A percentile compares a stretch with the other conserved stretches of the same genome.
Conservation (phyloP, 2,113 vertebrate species). For the Forbesichthys agassizii region DNA sequence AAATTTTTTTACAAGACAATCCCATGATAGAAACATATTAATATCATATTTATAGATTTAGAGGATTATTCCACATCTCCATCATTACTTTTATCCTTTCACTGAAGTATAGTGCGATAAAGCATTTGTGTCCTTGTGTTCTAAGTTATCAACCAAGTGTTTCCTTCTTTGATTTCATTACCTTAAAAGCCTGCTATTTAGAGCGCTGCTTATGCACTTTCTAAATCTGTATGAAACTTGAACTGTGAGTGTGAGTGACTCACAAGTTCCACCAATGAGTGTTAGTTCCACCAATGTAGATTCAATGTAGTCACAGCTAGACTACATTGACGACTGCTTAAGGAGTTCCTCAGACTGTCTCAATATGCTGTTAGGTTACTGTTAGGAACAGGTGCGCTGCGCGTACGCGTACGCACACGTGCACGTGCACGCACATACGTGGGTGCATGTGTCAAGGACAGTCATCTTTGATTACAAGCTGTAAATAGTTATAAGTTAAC, state of each 20-base stretch:
- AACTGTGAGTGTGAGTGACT: conserved; percentile 63
- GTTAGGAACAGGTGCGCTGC: conserved; percentile 29
- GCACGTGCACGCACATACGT: conserved; percentile 4
- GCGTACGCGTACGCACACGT: conserved; percentile 3
- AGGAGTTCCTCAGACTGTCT: conserved; percentile 23
- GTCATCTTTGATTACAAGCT: not conserved
- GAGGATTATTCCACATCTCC: too few species aligned
- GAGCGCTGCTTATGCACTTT: conserved; percentile 72
- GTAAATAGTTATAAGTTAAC: conserved; percentile 17
- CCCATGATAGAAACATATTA: too few species aligned
- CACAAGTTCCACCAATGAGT: not conserved
- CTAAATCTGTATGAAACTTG: conserved; percentile 78
- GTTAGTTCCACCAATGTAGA: conserved; percentile 58
- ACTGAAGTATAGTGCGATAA: not conserved
- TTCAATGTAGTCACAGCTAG: conserved; percentile 11
- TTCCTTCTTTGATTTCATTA: conserved; percentile 50
- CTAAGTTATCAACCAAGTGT: conserved; percentile 32
- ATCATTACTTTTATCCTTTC: too few species aligned
- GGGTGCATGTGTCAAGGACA: not conserved
- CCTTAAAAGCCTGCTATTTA: conserved; percentile 75
- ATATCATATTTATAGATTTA: too few species aligned
- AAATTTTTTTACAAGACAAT: too few species aligned
- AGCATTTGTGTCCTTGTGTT: not conserved
- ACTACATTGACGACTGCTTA: conserved; percentile 41
- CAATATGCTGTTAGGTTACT: conserved; percentile 29